Percentiles rank a stretch among this genome's conserved stretches.
Conservation (phyloP, 2,888 invertebrate species). For the Sesia bembeciformis region DNA sequence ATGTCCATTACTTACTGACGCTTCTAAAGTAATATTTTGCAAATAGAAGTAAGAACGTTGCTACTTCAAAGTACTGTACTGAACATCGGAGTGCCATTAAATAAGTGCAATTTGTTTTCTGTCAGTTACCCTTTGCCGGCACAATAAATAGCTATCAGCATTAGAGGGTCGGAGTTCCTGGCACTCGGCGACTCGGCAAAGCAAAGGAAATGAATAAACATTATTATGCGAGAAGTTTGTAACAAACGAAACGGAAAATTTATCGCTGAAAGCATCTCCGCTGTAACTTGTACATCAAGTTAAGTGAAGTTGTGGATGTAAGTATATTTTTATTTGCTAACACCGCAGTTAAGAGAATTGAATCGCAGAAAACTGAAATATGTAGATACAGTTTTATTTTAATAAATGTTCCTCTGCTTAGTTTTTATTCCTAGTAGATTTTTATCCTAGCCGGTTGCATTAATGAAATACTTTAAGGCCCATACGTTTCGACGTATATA, state of each 20-base stretch:
- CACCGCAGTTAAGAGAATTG: neutral
- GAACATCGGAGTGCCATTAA: slow-evolving; percentile 10
- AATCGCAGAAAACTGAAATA: too few relatives aligned
- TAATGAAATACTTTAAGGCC: too few relatives aligned
- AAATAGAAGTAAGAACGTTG: neutral
- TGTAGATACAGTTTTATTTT: too few relatives aligned
- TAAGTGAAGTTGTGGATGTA: neutral
- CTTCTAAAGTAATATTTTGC: neutral
- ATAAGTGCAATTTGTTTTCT: slow-evolving; percentile 19
- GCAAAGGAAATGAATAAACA: slow-evolving; percentile 22
- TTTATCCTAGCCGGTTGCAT: too few relatives aligned
- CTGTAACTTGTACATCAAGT: neutral
- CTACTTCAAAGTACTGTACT: neutral
- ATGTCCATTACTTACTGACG: neutral
- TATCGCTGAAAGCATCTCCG: slow-evolving; percentile 7
- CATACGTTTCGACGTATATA: too few relatives aligned
- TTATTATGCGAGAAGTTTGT: slow-evolving; percentile 21
- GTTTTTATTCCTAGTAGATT: too few relatives aligned
- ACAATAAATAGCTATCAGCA: slow-evolving; percentile 16
- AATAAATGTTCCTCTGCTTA: too few relatives aligned
- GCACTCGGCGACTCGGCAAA: neutral
- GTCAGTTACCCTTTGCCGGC: slow-evolving; percentile 17
- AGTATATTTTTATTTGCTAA: neutral
- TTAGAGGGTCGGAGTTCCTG: slow-evolving; percentile 14
- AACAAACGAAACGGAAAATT: slow-evolving; percentile 22